Percentiles rank a stretch among this genome's conserved stretches.
Conservation (phyloP, 2,888 invertebrate genomes). For the Latrodectus elegans region DNA sequence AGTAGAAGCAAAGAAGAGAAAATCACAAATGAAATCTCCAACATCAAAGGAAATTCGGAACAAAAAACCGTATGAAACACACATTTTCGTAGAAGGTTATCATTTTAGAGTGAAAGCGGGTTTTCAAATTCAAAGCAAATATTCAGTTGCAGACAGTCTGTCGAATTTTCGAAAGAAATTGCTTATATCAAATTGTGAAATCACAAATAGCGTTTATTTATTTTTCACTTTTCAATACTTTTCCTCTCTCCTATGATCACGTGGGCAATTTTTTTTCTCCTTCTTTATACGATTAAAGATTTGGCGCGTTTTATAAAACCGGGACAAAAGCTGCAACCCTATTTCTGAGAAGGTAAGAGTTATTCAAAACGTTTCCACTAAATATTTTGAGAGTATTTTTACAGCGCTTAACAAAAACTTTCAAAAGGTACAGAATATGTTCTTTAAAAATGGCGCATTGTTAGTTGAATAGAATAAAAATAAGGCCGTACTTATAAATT, state of each 20-base stretch:
- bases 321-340: conserved; percentile 31
- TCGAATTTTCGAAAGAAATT: too few species aligned
- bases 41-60: too few species aligned
- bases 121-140: too few species aligned
- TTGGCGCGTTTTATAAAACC: conserved; percentile 23
- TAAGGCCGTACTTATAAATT: conserved; percentile 56
- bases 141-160: too few species aligned
- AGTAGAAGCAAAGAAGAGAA: too few species aligned
- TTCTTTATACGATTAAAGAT: neutral
- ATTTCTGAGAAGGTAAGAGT: conserved; percentile 14
- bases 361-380: conserved; percentile 47
- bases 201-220: too few species aligned
- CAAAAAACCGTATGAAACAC: too few species aligned
- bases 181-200: too few species aligned
- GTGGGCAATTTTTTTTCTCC: neutral
- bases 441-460: conserved; percentile 53
- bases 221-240: neutral
- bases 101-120: too few species aligned
- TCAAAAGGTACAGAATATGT: conserved; percentile 51
- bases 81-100: too few species aligned
- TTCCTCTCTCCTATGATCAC: neutral
- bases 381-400: conserved; percentile 60
- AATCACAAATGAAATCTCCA: too few species aligned
- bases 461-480: conserved; percentile 47
- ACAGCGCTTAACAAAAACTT: conserved; percentile 47